Evolutionary conservation across 2,113 vertebrate genomes (phyloP).

Genomic region (Sinocyclocheilus maitianheensis): DNA sequence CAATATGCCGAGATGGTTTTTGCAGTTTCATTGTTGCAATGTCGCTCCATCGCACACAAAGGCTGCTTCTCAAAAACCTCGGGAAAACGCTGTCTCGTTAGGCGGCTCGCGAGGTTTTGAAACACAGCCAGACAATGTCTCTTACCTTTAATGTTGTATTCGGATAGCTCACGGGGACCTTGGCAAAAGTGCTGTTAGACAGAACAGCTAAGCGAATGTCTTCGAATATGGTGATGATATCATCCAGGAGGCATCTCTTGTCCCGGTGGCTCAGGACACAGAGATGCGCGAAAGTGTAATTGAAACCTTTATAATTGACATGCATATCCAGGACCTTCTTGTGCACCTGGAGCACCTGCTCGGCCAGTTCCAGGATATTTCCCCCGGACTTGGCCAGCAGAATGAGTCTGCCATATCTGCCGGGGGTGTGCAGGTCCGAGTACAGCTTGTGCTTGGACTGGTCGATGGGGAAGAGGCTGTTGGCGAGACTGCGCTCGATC

Average conservation of each 20-base stretch:
- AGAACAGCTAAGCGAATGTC: slow-evolving; percentile 93
- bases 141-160: slow-evolving; percentile 97
- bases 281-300: slow-evolving; percentile 98
- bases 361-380: slow-evolving; percentile 93
- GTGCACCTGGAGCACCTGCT: slow-evolving; percentile 94
- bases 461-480: slow-evolving; percentile 96
- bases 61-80: background rate
- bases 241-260: slow-evolving; percentile 95
- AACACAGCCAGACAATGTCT: slow-evolving; percentile 15
- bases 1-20: slow-evolving; percentile 48
- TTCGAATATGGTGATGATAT: slow-evolving; percentile 95
- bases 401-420: slow-evolving; percentile 94
- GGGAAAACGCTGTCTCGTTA: slow-evolving; percentile 1
- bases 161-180: slow-evolving; percentile 94
- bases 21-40: slow-evolving; percentile 49
- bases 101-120: slow-evolving; percentile 13
- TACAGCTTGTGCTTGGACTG: slow-evolving; percentile 97
- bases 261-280: slow-evolving; percentile 96
- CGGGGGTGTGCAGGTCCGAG: slow-evolving; percentile 96
- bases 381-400: slow-evolving; percentile 88
- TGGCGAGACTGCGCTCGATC: slow-evolving; percentile 96
- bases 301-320: slow-evolving; percentile 95
- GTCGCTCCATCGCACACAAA: slow-evolving; percentile 1
- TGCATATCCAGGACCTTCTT: slow-evolving; percentile 93
- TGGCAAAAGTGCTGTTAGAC: slow-evolving; percentile 90